phyloP scores from a whole-genome alignment of 1,140 invertebrate species.

The Leguminivora glycinivorella region DNA sequence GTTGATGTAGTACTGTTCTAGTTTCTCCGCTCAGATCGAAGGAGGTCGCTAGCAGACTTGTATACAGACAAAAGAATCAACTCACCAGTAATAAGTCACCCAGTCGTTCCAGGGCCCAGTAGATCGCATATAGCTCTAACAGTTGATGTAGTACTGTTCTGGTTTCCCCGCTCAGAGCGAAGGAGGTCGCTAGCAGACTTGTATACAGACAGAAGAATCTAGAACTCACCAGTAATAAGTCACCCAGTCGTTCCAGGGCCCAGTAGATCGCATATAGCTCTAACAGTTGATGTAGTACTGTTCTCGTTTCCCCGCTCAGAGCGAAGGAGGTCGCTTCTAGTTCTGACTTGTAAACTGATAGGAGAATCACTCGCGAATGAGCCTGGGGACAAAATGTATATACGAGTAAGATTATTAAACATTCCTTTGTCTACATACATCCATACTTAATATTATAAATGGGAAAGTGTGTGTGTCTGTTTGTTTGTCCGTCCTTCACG shows the following conservation, averaged over 20 bases:
- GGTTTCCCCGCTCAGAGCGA: slow-evolving; percentile 79
- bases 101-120: slow-evolving; percentile 85
- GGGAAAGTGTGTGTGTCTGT: no score
- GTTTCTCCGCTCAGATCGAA: slow-evolving; percentile 79
- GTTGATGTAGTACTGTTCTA: slow-evolving; percentile 81
- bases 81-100: slow-evolving; percentile 89
- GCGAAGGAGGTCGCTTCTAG: slow-evolving; percentile 67
- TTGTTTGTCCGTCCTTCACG: no score
- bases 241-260: slow-evolving; percentile 85
- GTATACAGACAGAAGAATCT: slow-evolving; percentile 84
- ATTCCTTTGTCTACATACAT: no score
- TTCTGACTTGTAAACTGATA: slow-evolving; percentile 82
- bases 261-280: slow-evolving; percentile 88
- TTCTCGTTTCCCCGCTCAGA: slow-evolving; percentile 79
- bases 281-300: slow-evolving; percentile 84
- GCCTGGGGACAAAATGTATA: slow-evolving; percentile 72
- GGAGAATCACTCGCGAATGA: slow-evolving; percentile 87
- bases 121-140: slow-evolving; percentile 87
- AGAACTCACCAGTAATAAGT: slow-evolving; percentile 86
- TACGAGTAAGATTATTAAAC: neutral
- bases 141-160: slow-evolving; percentile 83
- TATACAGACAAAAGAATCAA: slow-evolving; percentile 77
- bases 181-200: slow-evolving; percentile 76
- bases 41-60: slow-evolving; percentile 75
- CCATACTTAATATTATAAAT: no score